Conservation (phyloP, 2,113 vertebrate genomes). For the Hemichromis elongatus region DNA sequence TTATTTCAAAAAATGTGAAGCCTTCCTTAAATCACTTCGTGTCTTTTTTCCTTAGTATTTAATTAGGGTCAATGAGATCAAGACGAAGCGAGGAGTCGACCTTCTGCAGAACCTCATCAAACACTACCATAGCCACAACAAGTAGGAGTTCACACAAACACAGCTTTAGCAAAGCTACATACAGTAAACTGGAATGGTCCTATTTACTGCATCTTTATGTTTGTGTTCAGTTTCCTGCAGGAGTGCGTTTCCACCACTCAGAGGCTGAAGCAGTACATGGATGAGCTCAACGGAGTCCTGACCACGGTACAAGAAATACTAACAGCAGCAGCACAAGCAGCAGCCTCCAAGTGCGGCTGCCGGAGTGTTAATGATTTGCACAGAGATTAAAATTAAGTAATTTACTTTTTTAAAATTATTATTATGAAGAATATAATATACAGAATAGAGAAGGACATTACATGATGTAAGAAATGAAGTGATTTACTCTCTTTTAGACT, state of each 20-base stretch:
- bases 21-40: neutral
- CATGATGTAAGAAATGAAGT: neutral
- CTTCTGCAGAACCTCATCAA: slow-evolving; percentile 68
- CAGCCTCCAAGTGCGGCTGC: neutral
- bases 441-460: neutral
- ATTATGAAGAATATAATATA: neutral
- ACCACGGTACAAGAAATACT: slow-evolving; percentile 19
- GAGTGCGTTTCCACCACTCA: slow-evolving; percentile 62
- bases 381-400: neutral
- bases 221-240: slow-evolving; percentile 57
- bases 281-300: slow-evolving; percentile 60
- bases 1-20: neutral
- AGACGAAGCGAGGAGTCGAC: slow-evolving; percentile 63
- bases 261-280: slow-evolving; percentile 64
- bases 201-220: neutral
- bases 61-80: slow-evolving; percentile 65
- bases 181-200: neutral
- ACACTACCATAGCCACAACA: slow-evolving; percentile 64
- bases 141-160: slow-evolving; percentile 16
- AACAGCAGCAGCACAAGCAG: neutral
- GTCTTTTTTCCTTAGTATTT: slow-evolving; percentile 38
- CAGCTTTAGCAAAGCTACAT: neutral
- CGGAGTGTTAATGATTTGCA: neutral
- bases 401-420: neutral
- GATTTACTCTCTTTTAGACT: neutral